Evolutionary conservation across 2,888 invertebrate genomes (phyloP).

Genomic region (Mongoloraphidia duomilia): DNA sequence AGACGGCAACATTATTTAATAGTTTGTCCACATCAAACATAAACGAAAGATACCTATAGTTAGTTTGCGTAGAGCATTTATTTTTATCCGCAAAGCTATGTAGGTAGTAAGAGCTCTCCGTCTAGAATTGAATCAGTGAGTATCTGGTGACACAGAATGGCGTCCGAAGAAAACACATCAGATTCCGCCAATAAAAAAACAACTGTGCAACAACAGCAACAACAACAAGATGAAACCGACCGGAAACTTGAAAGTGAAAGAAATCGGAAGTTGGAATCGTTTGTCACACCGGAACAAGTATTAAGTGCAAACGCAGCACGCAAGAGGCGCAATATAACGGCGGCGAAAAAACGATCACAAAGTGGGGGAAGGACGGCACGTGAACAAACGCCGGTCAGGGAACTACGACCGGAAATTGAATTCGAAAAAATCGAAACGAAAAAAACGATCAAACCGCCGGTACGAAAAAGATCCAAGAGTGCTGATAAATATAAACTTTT

Average conservation of each 20-base stretch:
- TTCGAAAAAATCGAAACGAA: slow-evolving; percentile 9
- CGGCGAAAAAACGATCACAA: slow-evolving; percentile 37
- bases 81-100: slow-evolving; percentile 4
- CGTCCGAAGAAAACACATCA: slow-evolving; percentile 12
- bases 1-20: too few species aligned
- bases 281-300: slow-evolving; percentile 31
- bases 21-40: too few species aligned
- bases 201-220: slow-evolving; percentile 11
- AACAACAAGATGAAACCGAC: slow-evolving; percentile 23
- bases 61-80: neutral
- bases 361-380: slow-evolving; percentile 35
- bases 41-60: too few species aligned
- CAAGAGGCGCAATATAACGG: slow-evolving; percentile 39
- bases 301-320: slow-evolving; percentile 39
- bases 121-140: neutral
- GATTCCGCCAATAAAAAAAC: slow-evolving; percentile 7
- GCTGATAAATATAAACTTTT: neutral
- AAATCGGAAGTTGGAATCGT: slow-evolving; percentile 20
- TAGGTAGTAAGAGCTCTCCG: slow-evolving; percentile 1
- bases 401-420: slow-evolving; percentile 17
- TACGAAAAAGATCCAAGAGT: slow-evolving; percentile 15
- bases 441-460: slow-evolving; percentile 23
- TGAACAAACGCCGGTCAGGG: slow-evolving; percentile 47
- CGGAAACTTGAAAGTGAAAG: neutral
- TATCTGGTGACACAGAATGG: neutral